phyloP scores from a whole-genome alignment of 2,113 vertebrate species.

The Panurus biarmicus region DNA sequence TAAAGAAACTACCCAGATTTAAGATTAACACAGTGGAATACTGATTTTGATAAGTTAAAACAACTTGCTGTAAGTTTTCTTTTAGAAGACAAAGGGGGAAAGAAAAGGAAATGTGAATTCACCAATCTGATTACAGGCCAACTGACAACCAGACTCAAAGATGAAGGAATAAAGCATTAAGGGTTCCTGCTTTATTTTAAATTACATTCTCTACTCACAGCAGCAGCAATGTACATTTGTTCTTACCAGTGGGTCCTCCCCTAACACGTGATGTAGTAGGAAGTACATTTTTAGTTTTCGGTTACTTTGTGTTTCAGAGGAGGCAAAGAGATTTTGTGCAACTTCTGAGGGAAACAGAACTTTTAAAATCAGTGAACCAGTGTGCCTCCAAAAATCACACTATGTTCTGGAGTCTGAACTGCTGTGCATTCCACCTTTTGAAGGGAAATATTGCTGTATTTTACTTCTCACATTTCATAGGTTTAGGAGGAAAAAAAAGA shows the following conservation, averaged over 20 bases:
- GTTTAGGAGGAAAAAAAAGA: neutral
- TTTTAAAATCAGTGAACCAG: neutral
- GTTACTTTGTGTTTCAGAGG: neutral
- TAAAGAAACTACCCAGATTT: neutral
- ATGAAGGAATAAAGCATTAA: neutral
- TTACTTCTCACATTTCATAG: neutral
- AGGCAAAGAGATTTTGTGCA: neutral
- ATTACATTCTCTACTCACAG: neutral
- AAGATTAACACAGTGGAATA: neutral
- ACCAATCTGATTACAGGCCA: neutral
- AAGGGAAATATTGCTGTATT: neutral
- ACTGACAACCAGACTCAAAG: neutral
- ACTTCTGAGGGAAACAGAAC: neutral
- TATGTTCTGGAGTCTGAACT: neutral
- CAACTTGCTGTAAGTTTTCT: neutral
- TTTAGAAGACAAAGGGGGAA: neutral
- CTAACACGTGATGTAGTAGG: fast-evolving
- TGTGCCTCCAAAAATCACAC: neutral
- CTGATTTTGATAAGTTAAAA: neutral
- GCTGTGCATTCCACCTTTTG: neutral
- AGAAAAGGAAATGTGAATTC: neutral
- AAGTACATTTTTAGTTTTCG: neutral
- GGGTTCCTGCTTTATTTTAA: neutral
- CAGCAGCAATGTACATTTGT: neutral
- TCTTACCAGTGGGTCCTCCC: neutral